Evolutionary conservation across 2,797 vertebrate genomes (phyloP).

Genomic region (Toxotes lorentzi): DNA sequence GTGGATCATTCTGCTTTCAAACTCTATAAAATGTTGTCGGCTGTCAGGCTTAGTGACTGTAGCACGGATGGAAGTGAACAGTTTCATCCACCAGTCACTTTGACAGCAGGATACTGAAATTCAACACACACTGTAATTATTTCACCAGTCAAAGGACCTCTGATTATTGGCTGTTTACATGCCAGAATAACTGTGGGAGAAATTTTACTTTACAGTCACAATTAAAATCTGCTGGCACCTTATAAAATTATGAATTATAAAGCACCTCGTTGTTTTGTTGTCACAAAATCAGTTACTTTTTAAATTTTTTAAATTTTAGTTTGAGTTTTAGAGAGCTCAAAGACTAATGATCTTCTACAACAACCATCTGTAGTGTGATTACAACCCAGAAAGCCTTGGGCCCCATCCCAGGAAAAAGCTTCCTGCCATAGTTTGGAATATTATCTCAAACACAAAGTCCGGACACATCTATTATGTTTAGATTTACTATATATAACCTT

Average conservation of each 20-base stretch:
- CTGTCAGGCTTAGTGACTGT: not conserved
- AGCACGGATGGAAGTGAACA: not conserved
- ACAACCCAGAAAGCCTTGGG: conserved; percentile 4
- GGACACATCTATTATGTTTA: not conserved
- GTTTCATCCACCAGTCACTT: conserved; percentile 3
- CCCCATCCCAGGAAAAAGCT: not conserved
- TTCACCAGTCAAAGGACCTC: conserved; percentile 9
- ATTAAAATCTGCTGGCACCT: conserved; percentile 17
- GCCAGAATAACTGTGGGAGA: conserved; percentile 9
- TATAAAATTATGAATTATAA: conserved; percentile 11
- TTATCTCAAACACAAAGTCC: conserved; percentile 3
- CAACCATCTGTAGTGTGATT: conserved; percentile 20
- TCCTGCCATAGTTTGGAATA: not conserved
- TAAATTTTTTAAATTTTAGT: not conserved
- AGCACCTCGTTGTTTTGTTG: conserved; percentile 2
- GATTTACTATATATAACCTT: not conserved
- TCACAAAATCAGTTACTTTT: not conserved
- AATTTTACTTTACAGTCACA: conserved; percentile 13
- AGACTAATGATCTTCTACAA: conserved; percentile 13
- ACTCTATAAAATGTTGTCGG: not conserved
- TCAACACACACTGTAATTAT: not conserved
- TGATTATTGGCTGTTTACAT: conserved; percentile 9
- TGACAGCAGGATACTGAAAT: not conserved
- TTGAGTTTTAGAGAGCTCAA: conserved; percentile 10
- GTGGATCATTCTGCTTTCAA: not conserved